Conservation (phyloP, 2,113 vertebrate species). For the Emberiza fucata region DNA sequence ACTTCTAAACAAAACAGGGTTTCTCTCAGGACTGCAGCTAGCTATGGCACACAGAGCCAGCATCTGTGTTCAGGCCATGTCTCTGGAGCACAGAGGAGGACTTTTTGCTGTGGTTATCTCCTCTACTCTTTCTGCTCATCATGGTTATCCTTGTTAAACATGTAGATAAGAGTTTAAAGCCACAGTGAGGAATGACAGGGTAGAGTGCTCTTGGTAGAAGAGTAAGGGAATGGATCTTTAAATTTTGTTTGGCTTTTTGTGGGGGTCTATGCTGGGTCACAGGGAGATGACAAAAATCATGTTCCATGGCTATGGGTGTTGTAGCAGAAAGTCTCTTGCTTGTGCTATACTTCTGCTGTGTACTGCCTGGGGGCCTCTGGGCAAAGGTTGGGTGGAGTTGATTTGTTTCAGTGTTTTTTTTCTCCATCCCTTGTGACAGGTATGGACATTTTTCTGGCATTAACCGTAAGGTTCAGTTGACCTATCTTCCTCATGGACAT, state of each 20-base stretch:
- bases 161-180: background rate
- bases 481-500: conserved; percentile 91
- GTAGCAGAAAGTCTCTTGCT: background rate
- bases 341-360: background rate
- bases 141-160: background rate
- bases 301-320: background rate
- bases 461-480: conserved; percentile 96
- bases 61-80: background rate
- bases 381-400: background rate
- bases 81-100: background rate
- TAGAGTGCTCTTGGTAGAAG: background rate
- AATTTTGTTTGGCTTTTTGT: background rate
- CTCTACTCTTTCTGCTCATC: background rate
- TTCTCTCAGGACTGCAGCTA: background rate
- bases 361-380: background rate
- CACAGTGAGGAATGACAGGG: background rate
- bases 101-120: background rate
- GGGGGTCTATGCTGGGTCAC: background rate
- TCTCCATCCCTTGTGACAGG: conserved; percentile 68
- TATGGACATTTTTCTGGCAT: conserved; percentile 99
- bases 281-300: background rate
- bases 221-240: background rate
- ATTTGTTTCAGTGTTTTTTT: background rate
- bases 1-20: background rate
- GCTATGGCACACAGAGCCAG: background rate